A percentile compares a stretch with the other conserved stretches of the same genome.
These are phyloP conservation scores for Cyprinodon brontotheroides DNA, from an alignment of 2,113 vertebrate genomes.

Conservation along the genomic window DNA sequence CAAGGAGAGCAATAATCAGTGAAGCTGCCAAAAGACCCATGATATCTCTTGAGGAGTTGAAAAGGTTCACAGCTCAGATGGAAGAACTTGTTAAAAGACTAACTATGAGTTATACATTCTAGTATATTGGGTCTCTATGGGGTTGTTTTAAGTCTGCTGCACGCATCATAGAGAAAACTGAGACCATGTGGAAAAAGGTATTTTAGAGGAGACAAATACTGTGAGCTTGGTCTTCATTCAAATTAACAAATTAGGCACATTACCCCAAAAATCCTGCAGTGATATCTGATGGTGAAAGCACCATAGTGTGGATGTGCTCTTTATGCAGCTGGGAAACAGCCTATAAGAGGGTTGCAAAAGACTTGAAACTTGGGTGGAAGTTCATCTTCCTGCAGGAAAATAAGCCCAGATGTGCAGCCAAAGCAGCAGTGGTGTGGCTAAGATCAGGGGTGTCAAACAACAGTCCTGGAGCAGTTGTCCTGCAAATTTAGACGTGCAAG, in stretches of 20 bases:
- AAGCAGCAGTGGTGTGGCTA: not conserved
- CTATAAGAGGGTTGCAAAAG: no score
- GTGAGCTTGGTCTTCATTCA: not conserved
- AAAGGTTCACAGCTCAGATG: not conserved
- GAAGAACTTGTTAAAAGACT: not conserved
- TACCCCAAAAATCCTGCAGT: no score
- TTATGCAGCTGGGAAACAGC: no score
- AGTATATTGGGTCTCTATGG: not conserved
- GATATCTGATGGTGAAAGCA: no score
- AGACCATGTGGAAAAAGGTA: no score
- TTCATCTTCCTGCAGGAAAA: no score
- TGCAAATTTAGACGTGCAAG: not conserved
- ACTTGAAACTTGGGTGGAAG: no score
- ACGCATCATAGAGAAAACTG: no score
- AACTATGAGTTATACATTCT: not conserved
- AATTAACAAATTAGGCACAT: not conserved
- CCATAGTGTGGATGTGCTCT: no score
- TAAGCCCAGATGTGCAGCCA: not conserved
- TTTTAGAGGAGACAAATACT: not conserved
- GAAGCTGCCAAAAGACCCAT: not conserved
- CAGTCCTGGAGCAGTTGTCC: not conserved
- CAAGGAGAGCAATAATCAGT: not conserved
- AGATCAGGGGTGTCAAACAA: not conserved
- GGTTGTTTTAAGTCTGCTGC: no score
- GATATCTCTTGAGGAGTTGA: not conserved